Percentiles rank a stretch among this genome's conserved stretches.
Conservation (phyloP, 1,140 invertebrate genomes). For the Thereuonema tuberculata region DNA sequence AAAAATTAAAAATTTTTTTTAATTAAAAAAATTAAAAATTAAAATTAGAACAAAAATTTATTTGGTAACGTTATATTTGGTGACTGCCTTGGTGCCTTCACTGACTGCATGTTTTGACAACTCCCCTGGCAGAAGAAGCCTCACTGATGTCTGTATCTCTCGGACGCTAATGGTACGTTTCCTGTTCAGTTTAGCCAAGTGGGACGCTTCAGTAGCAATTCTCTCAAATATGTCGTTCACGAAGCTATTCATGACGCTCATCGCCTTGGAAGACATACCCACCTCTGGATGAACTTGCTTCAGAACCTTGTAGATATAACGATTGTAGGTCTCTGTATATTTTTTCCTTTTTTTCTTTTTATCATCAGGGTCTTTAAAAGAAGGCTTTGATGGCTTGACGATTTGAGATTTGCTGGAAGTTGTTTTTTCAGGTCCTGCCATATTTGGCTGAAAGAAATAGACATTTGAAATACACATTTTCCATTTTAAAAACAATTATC, state of each 20-base stretch:
- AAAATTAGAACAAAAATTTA: no score
- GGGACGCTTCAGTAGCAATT: background rate
- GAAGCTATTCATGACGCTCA: conserved; percentile 40
- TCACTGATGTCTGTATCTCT: conserved; percentile 40
- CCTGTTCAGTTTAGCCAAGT: no score
- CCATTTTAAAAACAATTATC: no score
- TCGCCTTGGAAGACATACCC: conserved; percentile 45
- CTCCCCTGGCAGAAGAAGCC: conserved; percentile 36
- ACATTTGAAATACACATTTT: no score
- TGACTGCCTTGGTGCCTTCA: conserved; percentile 37
- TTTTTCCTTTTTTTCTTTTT: conserved; percentile 33
- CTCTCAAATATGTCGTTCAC: conserved; percentile 37
- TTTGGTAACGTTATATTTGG: conserved; percentile 41
- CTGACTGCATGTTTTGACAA: conserved; percentile 39
- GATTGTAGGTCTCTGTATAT: conserved; percentile 51
- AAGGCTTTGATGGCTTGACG: no score
- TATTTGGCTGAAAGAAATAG: no score
- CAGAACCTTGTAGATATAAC: conserved; percentile 56
- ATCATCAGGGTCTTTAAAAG: no score
- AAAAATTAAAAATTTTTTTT: no score
- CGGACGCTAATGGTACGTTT: conserved; percentile 37
- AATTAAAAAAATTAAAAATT: no score
- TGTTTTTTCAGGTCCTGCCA: no score
- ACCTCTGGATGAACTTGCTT: conserved; percentile 55
- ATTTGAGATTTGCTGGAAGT: no score